These are phyloP conservation scores for Neuroterus valhalla DNA, from an alignment of 1,140 invertebrate genomes.

Conservation along the genomic window DNA sequence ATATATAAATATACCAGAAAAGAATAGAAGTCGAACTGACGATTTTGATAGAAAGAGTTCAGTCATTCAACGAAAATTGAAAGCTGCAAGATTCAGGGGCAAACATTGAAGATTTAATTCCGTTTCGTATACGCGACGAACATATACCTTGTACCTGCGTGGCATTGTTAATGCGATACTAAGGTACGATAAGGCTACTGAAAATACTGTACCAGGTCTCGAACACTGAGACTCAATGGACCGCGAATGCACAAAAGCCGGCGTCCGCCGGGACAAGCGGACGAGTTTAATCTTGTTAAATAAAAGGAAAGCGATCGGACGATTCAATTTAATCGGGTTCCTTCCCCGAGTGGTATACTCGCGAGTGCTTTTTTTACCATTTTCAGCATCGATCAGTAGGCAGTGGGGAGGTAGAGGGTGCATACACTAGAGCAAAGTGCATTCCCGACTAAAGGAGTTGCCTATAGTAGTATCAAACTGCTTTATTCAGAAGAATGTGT, in stretches of 20 bases:
- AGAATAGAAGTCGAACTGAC: constrained; percentile 9
- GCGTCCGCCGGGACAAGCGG: constrained; percentile 16
- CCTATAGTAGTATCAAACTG: no score
- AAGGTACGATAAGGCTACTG: constrained; percentile 24
- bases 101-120: constrained; percentile 29
- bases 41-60: constrained; percentile 13
- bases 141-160: constrained; percentile 22
- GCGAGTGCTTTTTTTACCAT: constrained; percentile 22
- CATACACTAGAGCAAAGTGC: no score
- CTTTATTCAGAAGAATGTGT: no score
- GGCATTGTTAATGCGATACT: constrained; percentile 22
- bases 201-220: constrained; percentile 18
- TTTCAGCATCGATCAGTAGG: constrained; percentile 15
- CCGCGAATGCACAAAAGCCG: constrained; percentile 29
- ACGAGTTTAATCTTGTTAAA: constrained; percentile 30
- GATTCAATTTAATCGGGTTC: constrained; percentile 21
- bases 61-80: constrained; percentile 28
- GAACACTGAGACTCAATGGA: constrained; percentile 25
- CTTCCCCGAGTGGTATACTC: constrained; percentile 18
- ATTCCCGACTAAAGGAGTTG: no score
- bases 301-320: constrained; percentile 28
- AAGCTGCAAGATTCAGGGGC: constrained; percentile 23
- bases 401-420: neutral
- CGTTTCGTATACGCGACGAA: constrained; percentile 27
- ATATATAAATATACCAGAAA: constrained; percentile 13